phyloP scores from a whole-genome alignment of 2,888 invertebrate species.

The Resseliella maxima region DNA sequence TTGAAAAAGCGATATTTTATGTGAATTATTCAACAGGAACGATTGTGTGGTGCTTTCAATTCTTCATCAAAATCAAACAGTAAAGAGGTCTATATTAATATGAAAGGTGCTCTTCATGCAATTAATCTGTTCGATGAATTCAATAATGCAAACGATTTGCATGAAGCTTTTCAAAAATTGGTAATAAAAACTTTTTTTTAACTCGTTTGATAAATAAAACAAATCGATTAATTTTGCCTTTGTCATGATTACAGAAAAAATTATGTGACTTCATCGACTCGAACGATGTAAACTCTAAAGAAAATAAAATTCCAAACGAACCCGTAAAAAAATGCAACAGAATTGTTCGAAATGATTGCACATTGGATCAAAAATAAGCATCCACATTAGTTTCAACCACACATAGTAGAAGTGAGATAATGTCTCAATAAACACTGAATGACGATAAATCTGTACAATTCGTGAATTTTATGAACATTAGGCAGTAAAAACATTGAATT shows the following conservation, averaged over 20 bases:
- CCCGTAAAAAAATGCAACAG: not conserved
- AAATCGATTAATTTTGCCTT: not conserved
- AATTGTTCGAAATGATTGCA: not conserved
- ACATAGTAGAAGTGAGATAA: not conserved
- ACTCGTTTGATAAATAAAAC: not conserved
- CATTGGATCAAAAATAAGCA: not conserved
- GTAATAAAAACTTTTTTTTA: not conserved
- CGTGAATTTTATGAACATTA: not conserved
- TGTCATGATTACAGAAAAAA: not conserved
- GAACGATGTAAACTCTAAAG: not conserved
- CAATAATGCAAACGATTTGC: not conserved
- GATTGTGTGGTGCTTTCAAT: not conserved
- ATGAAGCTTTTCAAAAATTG: not conserved
- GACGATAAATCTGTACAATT: not conserved
- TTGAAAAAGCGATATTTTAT: not conserved
- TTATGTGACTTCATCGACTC: not conserved
- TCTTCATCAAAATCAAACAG: not conserved
- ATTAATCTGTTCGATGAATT: not conserved
- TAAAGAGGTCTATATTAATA: not conserved
- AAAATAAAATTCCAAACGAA: not conserved
- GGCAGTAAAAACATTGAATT: not conserved
- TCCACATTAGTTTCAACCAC: not conserved
- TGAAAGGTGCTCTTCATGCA: not conserved
- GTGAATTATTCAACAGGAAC: not conserved
- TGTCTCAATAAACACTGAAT: constrained; percentile 14